Evolutionary conservation across 37 sponge, comb jelly and placozoan genomes (phyloP).

Genomic region (Halisarca cf. caerulea): DNA sequence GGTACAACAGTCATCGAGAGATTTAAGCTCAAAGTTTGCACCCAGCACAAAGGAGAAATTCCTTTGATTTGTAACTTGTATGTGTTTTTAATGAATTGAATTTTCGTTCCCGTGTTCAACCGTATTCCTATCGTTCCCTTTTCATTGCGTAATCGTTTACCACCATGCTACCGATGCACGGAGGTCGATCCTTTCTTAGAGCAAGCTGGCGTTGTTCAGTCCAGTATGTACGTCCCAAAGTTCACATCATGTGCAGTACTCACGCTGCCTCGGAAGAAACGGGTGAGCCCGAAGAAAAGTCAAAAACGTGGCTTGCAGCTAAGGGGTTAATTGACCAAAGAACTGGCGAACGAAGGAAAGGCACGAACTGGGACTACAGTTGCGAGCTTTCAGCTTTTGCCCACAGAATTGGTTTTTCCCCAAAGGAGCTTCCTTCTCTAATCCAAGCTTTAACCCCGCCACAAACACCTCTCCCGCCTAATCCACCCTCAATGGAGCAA

Average conservation of each 20-base stretch:
- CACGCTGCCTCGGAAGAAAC: neutral
- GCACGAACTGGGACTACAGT: constrained; percentile 62
- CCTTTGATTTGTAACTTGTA: neutral
- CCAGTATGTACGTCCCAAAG: no score
- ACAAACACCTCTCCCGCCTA: neutral
- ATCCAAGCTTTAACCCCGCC: constrained; percentile 43
- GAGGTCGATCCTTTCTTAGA: no score
- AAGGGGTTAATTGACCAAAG: constrained; percentile 36
- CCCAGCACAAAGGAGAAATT: constrained; percentile 9
- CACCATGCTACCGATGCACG: no score
- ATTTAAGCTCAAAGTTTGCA: constrained; percentile 61
- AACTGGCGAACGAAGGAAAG: constrained; percentile 32
- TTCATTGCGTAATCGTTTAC: no score
- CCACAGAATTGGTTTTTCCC: constrained; percentile 45
- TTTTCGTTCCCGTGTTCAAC: no score
- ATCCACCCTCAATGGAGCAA: neutral
- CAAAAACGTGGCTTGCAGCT: neutral
- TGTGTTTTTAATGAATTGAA: no score
- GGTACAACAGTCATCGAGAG: constrained; percentile 54
- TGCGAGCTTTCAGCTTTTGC: constrained; percentile 72
- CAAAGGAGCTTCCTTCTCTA: constrained; percentile 49
- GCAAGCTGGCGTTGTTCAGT: no score
- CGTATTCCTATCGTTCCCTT: no score
- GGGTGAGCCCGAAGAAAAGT: neutral
- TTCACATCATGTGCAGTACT: no score